Base-by-base conservation (phyloP, 2,797 vertebrate genomes). In the Valencia hispanica region DNA sequence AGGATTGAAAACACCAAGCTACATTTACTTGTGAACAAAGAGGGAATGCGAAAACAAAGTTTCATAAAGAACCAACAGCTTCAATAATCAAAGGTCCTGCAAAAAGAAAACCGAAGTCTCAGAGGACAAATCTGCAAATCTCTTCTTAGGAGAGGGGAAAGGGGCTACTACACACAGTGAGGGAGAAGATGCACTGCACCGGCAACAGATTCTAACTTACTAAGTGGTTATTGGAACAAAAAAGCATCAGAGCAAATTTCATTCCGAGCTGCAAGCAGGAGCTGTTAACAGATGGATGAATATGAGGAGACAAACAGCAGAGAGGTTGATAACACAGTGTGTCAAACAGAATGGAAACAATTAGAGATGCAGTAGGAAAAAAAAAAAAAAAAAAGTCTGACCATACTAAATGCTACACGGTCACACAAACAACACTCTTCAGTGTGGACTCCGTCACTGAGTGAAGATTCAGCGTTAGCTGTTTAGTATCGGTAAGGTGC, bases 1-100 rank as follows among this genome's bases (percentile, higher is more conserved):
- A 39, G 43, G 61, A 80, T 59, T 43, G n/a, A 41, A 72, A 72
- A 72, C 59, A 50, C 53, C 9, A 14, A 59, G 63, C 41, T 80
- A 34, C 47, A 51, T 68, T 53, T 41, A 50, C 18, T 25, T 20
- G 34, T n/a, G 48, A 50, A 72, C 59, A 53, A 30, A 72, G 47
- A 72, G 36, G 36, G 18, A 66, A 43, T 6, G 0, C 65, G 48
- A 55, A 27, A 30, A 53, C 12, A 70, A 50, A 70, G 68, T 72
- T n/a, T 70, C 55, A 34, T 68, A 53, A 59, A 59, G 41, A 76
- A 22, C 14, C 7, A 20, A 36, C 32, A 27, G 53, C 55, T 77
- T 43, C 22, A 78, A 20, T 65, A 25, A 51, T 30, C 39, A 59
- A 61, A 70, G 22, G 36, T 47, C 65, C 22, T 27, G 39, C 43